A percentile compares a stretch with the other conserved stretches of the same genome.
phyloP scores from a whole-genome alignment of 1,140 invertebrate species.

The Coboldia fuscipes region DNA sequence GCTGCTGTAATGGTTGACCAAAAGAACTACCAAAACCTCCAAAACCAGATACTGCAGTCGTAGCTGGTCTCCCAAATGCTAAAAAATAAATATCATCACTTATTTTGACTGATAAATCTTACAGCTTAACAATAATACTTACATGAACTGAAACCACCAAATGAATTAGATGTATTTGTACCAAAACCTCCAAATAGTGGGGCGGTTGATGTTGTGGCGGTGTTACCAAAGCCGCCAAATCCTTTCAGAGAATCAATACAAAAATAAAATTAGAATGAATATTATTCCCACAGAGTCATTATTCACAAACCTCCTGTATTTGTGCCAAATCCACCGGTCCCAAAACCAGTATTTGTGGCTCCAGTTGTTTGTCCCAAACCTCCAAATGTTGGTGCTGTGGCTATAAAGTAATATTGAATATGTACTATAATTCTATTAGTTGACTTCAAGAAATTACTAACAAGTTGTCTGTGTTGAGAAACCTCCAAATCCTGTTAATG shows the following conservation, averaged over 20 bases:
- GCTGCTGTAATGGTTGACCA: slow-evolving; percentile 15
- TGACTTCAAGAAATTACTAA: slow-evolving; percentile 7
- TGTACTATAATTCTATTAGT: slow-evolving; percentile 6
- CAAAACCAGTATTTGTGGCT: slow-evolving; percentile 21
- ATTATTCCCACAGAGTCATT: background rate
- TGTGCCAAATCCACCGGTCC: slow-evolving; percentile 32
- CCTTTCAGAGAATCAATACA: background rate
- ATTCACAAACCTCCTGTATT: slow-evolving; percentile 7
- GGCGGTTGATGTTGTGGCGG: slow-evolving; percentile 10
- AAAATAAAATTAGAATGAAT: background rate
- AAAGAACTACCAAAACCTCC: slow-evolving; percentile 25
- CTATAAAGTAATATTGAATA: slow-evolving; percentile 33
- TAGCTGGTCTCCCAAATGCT: slow-evolving; percentile 16
- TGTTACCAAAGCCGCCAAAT: slow-evolving; percentile 17
- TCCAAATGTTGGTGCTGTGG: slow-evolving; percentile 22
- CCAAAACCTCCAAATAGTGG: slow-evolving; percentile 7
- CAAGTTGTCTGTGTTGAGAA: slow-evolving; percentile 9
- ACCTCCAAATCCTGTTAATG: slow-evolving; percentile 13
- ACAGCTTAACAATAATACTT: slow-evolving; percentile 3
- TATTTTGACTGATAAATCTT: background rate
- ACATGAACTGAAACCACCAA: slow-evolving; percentile 12
- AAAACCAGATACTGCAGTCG: slow-evolving; percentile 22
- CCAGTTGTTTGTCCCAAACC: slow-evolving; percentile 24
- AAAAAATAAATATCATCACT: slow-evolving; percentile 1
- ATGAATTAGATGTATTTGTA: slow-evolving; percentile 7